phyloP scores from a whole-genome alignment of 2,113 vertebrate genomes.

The Rhinoptilus africanus region DNA sequence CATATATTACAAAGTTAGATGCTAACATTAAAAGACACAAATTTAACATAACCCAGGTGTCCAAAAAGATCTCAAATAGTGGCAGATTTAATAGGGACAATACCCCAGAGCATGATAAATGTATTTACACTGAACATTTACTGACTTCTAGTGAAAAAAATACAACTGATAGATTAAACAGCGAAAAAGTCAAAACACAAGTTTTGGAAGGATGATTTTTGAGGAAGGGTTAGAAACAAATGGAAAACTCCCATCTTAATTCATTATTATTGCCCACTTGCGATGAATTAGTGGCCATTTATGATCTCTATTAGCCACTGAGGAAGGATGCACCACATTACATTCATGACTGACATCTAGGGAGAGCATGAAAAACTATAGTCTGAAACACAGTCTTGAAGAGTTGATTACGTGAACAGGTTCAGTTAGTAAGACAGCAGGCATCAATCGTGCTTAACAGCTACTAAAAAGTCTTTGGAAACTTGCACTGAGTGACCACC shows the following conservation, averaged over 20 bases:
- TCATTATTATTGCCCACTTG: background rate
- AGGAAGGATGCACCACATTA: background rate
- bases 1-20: background rate
- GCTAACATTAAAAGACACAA: background rate
- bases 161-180: background rate
- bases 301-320: background rate
- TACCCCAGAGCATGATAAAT: background rate
- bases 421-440: background rate
- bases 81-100: background rate
- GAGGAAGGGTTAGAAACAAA: background rate
- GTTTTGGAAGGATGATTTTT: background rate
- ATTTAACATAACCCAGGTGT: background rate
- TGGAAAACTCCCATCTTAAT: background rate
- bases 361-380: background rate
- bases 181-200: background rate
- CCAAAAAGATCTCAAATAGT: background rate
- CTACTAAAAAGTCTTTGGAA: background rate
- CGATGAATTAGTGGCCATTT: background rate
- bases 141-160: background rate
- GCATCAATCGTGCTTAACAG: background rate
- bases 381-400: background rate
- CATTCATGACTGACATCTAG: background rate
- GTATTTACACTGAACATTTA: background rate
- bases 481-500: background rate
- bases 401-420: background rate